A percentile compares a stretch with the other conserved stretches of the same genome.
Evolutionary conservation across 2,797 vertebrate genomes (phyloP).

Genomic region (Acanthopagrus latus): DNA sequence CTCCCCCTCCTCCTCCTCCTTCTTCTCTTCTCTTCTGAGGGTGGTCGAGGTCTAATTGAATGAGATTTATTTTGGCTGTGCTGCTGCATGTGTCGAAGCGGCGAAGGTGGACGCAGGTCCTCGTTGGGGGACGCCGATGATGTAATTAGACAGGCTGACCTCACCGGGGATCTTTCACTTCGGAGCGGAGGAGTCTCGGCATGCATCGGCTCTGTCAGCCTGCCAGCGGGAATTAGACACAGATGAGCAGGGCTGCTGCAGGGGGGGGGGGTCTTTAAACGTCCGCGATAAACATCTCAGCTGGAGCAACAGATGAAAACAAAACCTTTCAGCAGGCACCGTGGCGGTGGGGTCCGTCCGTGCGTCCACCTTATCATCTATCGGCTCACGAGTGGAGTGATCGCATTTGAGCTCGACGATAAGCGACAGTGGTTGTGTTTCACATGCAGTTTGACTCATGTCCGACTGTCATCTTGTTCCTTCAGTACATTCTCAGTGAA

Average conservation of each 20-base stretch:
- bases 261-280: constrained; percentile 6
- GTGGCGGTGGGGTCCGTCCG: not conserved
- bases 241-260: constrained; percentile 12
- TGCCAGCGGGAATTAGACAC: constrained; percentile 44
- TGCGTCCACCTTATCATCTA: constrained; percentile 4
- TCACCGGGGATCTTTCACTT: constrained; percentile 56
- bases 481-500: not conserved
- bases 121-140: constrained; percentile 32
- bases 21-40: not conserved
- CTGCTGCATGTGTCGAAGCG: constrained; percentile 14
- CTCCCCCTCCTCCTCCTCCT: not conserved
- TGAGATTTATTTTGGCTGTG: not conserved
- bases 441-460: not conserved
- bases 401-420: not conserved
- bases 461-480: not conserved
- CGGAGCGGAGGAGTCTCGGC: constrained; percentile 20
- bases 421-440: not conserved
- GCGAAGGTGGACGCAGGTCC: constrained; percentile 18
- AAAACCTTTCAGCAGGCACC: not conserved
- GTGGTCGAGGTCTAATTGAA: constrained; percentile 1
- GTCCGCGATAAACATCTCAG: constrained; percentile 15
- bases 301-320: constrained; percentile 67
- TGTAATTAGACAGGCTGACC: constrained; percentile 58
- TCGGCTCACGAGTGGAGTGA: not conserved
- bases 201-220: constrained; percentile 30